Conservation (phyloP, 2,113 vertebrate species). For the Gadus macrocephalus region DNA sequence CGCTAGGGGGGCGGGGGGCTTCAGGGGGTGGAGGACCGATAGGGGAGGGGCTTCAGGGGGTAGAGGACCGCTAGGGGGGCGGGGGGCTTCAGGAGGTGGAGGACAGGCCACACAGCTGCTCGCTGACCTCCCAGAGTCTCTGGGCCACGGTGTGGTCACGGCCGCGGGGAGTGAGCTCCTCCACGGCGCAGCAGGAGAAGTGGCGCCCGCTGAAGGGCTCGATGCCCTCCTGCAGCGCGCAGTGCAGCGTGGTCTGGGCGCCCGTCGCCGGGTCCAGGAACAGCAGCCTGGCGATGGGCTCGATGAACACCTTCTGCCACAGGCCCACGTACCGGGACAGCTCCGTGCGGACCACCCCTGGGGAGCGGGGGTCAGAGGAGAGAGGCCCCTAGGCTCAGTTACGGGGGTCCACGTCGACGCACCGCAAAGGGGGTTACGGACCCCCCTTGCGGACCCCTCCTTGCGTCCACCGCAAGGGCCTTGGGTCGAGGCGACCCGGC, state of each 20-base stretch:
- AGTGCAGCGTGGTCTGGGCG: conserved; percentile 71
- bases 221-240: conserved; percentile 61
- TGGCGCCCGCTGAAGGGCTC: conserved; percentile 63
- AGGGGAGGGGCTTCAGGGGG: too few species aligned
- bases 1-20: too few species aligned
- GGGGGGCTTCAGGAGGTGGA: conserved; percentile 1
- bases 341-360: conserved; percentile 63
- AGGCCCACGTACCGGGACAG: conserved; percentile 62
- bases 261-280: conserved; percentile 61
- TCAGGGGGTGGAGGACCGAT: too few species aligned
- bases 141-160: conserved; percentile 46
- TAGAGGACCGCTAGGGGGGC: too few species aligned
- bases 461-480: too few species aligned
- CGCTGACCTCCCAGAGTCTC: conserved; percentile 66
- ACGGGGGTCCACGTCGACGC: too few species aligned
- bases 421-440: not conserved
- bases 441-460: too few species aligned
- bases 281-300: conserved; percentile 55
- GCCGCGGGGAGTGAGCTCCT: conserved; percentile 42
- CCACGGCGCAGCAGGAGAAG: conserved; percentile 57
- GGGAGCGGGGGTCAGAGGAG: too few species aligned
- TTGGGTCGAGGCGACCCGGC: too few species aligned
- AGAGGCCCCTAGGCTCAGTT: not conserved
- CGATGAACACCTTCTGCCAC: conserved; percentile 66
- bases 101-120: conserved; percentile 51